phyloP scores from a whole-genome alignment of 2,888 invertebrate species.

The Leptothorax acervorum region DNA sequence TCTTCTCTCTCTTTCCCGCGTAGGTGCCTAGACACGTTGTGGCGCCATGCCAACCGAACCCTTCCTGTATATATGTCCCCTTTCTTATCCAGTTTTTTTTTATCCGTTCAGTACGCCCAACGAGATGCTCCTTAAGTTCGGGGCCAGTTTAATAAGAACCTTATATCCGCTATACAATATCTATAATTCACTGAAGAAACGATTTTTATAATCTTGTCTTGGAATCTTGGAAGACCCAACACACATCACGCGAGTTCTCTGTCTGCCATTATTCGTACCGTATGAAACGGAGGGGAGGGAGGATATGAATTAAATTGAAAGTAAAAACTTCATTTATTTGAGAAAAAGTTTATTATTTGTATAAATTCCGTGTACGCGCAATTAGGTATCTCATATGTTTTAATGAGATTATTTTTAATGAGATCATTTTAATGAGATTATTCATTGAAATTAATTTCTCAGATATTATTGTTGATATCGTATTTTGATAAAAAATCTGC shows the following conservation, averaged over 20 bases:
- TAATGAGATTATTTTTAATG: constrained; percentile 9
- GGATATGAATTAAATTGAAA: not conserved
- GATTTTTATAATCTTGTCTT: constrained; percentile 72
- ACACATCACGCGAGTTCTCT: constrained; percentile 6
- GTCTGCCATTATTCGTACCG: constrained; percentile 13
- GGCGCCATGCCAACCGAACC: constrained; percentile 76
- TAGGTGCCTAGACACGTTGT: constrained; percentile 73
- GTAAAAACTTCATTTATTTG: not conserved
- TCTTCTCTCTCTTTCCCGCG: constrained; percentile 58
- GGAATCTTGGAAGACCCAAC: constrained; percentile 66
- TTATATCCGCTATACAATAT: constrained; percentile 60
- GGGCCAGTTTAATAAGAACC: constrained; percentile 71
- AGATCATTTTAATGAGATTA: constrained; percentile 4
- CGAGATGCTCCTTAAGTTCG: constrained; percentile 57
- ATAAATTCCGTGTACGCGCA: not conserved
- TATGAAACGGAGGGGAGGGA: not conserved
- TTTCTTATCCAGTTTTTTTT: constrained; percentile 65
- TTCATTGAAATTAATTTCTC: constrained; percentile 11
- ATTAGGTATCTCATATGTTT: not conserved
- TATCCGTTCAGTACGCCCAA: constrained; percentile 60
- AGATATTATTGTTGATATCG: not conserved
- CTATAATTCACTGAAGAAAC: constrained; percentile 73
- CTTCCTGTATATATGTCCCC: constrained; percentile 45
- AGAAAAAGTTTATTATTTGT: constrained; percentile 14
- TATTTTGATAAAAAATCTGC: not conserved